Base-by-base conservation (phyloP, 1,140 invertebrate species). In the Diprion similis region DNA sequence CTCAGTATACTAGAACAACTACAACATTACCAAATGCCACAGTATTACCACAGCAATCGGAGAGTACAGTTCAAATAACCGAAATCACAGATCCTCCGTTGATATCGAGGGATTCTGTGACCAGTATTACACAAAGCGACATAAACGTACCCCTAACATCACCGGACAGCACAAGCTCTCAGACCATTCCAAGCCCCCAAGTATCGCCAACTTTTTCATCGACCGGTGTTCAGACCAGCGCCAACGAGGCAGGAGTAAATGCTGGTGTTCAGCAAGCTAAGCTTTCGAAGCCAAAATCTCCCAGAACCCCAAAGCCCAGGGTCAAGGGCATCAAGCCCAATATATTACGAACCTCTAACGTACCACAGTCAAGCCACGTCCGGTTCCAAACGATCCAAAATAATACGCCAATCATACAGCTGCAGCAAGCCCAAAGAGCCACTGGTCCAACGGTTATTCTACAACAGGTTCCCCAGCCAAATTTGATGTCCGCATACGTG, bases 401-500 rank as follows among this genome's bases (percentile, higher is more conserved):
- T 46, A 77, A 68, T n/a, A 65, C 84, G 3, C 84, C 85, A 6
- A 79, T 87, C 8, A 83, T 87, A 37, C 85, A 87, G 7, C n/a
- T 86, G 8, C 84, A 84, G 18, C 84, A 85, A 65, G 67, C 82
- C 9, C 81, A 80, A 15, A 77, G 72, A 24, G 73, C 74, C 51
- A 75, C 76, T 4, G 80, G 81, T n/a, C 91, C 91, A 2, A 91
- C 91, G 0, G 91, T 92, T 11, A 92, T 93, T 72, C 87, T 94
- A 1, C 92, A 93, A 80, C 92, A 92, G 78, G 89, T 93, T 9
- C 88, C 91, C 45, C 90, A 92, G 70, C 89, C 90, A 68, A 92
- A 91, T 77, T 90, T 93, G 74, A 90, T 93, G 86, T 93, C 93
- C 3, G 85, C 89, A 9, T 93, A 93, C 84, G 90, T 94, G 0